Percentiles rank a stretch among this genome's conserved stretches.
Conservation (phyloP, 1,140 invertebrate species). For the Camponotus vicinus region DNA sequence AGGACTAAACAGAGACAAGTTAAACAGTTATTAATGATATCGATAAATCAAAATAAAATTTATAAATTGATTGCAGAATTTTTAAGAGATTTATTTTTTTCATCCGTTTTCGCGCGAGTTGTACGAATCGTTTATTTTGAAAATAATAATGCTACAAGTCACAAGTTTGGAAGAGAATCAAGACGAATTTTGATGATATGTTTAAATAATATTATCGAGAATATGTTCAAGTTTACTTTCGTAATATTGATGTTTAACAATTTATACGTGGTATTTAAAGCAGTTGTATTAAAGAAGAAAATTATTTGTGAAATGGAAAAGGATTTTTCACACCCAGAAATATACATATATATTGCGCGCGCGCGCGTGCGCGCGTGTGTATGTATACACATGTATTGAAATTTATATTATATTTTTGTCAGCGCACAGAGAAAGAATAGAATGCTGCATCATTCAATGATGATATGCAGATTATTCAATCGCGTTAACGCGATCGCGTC, state of each 20-base stretch:
- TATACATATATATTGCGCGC: too few relatives aligned
- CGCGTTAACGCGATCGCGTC: neutral
- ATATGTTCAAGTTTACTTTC: too few relatives aligned
- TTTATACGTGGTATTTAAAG: neutral
- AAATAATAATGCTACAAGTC: neutral
- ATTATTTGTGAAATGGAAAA: neutral
- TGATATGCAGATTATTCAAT: constrained; percentile 10
- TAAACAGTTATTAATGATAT: neutral
- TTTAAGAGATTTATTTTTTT: neutral
- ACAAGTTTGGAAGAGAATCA: neutral
- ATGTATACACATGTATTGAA: too few relatives aligned
- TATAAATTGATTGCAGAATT: neutral
- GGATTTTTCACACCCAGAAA: neutral
- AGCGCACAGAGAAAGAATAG: neutral
- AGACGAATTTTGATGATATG: neutral
- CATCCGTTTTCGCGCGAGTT: neutral
- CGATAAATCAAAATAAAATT: neutral
- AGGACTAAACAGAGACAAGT: too few relatives aligned
- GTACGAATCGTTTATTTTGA: neutral
- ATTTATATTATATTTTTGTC: neutral
- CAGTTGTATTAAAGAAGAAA: neutral
- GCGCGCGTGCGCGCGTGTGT: too few relatives aligned
- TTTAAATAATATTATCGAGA: too few relatives aligned
- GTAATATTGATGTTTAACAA: neutral
- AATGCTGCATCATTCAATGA: neutral